Conservation (phyloP, 2,113 vertebrate species). For the Falcunculus frontatus region DNA sequence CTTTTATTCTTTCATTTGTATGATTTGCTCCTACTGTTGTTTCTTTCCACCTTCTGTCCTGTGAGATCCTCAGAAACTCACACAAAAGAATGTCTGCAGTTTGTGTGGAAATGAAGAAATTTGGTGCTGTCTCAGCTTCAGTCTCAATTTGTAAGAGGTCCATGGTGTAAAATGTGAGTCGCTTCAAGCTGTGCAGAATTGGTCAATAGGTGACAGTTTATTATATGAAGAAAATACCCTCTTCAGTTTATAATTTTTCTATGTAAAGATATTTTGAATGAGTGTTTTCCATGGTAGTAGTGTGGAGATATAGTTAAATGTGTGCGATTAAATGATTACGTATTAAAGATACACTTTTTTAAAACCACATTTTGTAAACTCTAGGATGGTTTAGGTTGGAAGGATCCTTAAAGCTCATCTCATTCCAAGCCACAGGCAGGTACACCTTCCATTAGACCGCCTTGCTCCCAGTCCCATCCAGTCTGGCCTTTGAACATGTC, state of each 20-base stretch:
- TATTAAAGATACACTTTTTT: background rate
- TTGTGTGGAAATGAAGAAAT: background rate
- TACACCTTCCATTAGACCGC: background rate
- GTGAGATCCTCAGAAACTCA: background rate
- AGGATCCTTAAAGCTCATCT: background rate
- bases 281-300: background rate
- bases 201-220: rapidly evolving
- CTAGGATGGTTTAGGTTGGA: background rate
- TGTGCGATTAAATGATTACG: background rate
- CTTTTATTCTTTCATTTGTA: background rate
- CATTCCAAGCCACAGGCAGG: background rate
- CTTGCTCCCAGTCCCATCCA: background rate
- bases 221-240: background rate
- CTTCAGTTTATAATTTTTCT: background rate
- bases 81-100: background rate
- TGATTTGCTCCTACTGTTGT: background rate
- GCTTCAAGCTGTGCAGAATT: background rate
- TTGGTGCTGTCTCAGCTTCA: background rate
- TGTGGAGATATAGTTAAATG: background rate
- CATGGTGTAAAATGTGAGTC: background rate
- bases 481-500: background rate
- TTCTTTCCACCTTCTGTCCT: background rate
- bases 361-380: background rate
- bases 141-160: background rate
- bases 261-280: background rate